A percentile compares a stretch with the other conserved stretches of the same genome.
Conservation (phyloP, 2,888 invertebrate species). For the Ctena decussata region DNA sequence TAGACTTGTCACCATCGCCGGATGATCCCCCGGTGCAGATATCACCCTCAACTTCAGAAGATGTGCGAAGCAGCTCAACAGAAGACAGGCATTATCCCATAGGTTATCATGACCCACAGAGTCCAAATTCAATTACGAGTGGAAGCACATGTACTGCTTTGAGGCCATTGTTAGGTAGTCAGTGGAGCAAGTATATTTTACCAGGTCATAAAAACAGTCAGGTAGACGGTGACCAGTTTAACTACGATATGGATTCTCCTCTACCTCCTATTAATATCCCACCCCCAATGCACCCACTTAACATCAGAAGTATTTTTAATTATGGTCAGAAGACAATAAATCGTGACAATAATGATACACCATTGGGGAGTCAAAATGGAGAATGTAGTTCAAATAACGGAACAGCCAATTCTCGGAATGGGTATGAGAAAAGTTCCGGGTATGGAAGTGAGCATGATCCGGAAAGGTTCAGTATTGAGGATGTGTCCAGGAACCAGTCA, state of each 20-base stretch:
- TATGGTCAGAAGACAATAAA: slow-evolving; percentile 70
- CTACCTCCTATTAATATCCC: slow-evolving; percentile 78
- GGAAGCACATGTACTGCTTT: slow-evolving; percentile 75
- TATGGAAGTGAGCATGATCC: slow-evolving; percentile 83
- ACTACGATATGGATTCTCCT: slow-evolving; percentile 67
- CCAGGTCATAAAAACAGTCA: slow-evolving; percentile 67
- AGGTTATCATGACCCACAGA: slow-evolving; percentile 72
- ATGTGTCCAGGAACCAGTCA: slow-evolving; percentile 72
- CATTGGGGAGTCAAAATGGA: slow-evolving; percentile 73
- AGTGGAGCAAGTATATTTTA: slow-evolving; percentile 79
- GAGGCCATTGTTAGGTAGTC: slow-evolving; percentile 76
- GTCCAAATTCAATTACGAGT: slow-evolving; percentile 79
- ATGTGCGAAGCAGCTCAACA: slow-evolving; percentile 79
- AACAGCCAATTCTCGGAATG: slow-evolving; percentile 75
- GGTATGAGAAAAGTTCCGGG: slow-evolving; percentile 83
- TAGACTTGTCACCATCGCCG: slow-evolving; percentile 82
- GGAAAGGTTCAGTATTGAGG: slow-evolving; percentile 79
- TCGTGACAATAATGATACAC: slow-evolving; percentile 75
- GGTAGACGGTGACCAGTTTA: slow-evolving; percentile 57
- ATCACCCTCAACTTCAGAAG: slow-evolving; percentile 81
- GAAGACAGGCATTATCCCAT: slow-evolving; percentile 71
- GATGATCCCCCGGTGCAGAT: slow-evolving; percentile 80
- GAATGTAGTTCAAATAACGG: slow-evolving; percentile 78
- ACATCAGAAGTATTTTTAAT: slow-evolving; percentile 77
- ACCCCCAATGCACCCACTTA: slow-evolving; percentile 81